Evolutionary conservation across 2,888 invertebrate genomes (phyloP), one percentile per base, ranked within the genome.

Genomic region (Drosophila melanosoma): DNA sequence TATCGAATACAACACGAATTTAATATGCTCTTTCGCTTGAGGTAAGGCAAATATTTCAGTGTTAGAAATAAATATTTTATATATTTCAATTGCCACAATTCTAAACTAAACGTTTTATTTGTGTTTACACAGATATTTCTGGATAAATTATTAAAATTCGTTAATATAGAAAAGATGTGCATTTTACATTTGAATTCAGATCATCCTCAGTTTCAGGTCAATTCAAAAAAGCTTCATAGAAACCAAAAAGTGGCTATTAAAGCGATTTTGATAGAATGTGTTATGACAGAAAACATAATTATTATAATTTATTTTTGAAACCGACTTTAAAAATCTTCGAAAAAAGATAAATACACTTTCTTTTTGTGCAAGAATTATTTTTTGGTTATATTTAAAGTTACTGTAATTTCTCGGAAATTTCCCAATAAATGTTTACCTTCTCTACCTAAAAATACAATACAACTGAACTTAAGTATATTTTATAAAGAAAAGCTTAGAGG

Each of bases 1-100:
- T 45, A 61, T 62, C 58, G 54, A 69, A 33, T 48, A 10, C 32
- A 51, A 33, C 35, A 23, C 26, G 4, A 59, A 59, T 59, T 4
- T 1, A 3, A 36, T 12, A 54, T 71, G 20, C 54, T 42, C 58
- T 56, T 11, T 23, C 4, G 32, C 8, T 35, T 63, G 6, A 23
- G 15, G 36, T 12, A 17, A 15, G 8, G 20, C 1, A 17, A 29
- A 17, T 49, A 26, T 26, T 45, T 8, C 1, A 23, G 15, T 23
- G 4, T 8, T 7, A 15, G 15, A 45, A 45, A 8, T 4, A 2
- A 23, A 1, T 12, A 45, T 45, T 45, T 42, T 1, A 42, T 6
- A 12, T 7, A 20, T 12, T 12, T 7, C 10, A 26, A 45, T 45
- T 20, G 42, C 0, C 20, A 20, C 3, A 45, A 45, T 45, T 45